These are phyloP conservation scores for Empis stercorea DNA, from an alignment of 2,888 invertebrate genomes.

Conservation along the genomic window DNA sequence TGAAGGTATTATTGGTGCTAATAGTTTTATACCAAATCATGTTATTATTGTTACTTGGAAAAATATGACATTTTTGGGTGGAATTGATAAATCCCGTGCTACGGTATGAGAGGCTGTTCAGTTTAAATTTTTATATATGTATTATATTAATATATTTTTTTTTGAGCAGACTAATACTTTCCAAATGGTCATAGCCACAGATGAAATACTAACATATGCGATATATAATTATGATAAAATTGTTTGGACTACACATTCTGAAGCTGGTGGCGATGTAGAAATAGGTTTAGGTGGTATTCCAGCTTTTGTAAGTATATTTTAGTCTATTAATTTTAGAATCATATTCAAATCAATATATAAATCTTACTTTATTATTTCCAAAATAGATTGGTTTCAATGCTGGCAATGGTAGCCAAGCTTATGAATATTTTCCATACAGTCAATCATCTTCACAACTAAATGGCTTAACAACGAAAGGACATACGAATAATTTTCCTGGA, in stretches of 20 bases:
- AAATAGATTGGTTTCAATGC: slow-evolving; percentile 79
- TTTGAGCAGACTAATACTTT: slow-evolving; percentile 72
- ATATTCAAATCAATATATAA: no score
- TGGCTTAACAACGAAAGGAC: slow-evolving; percentile 64
- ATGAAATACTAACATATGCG: slow-evolving; percentile 79
- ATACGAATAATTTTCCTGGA: slow-evolving; percentile 69
- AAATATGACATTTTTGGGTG: slow-evolving; percentile 78
- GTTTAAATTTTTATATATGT: no score
- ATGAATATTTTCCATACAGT: slow-evolving; percentile 73
- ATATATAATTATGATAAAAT: slow-evolving; percentile 83
- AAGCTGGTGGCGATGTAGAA: slow-evolving; percentile 70
- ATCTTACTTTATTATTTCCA: no score
- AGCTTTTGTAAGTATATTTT: slow-evolving; percentile 51
- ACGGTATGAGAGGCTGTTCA: no score
- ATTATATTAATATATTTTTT: no score
- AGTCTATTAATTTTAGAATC: not conserved
- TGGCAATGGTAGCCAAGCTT: slow-evolving; percentile 75
- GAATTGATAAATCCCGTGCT: slow-evolving; percentile 54
- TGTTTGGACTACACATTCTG: slow-evolving; percentile 78
- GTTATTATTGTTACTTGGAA: slow-evolving; percentile 82
- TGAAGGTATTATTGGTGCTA: slow-evolving; percentile 76
- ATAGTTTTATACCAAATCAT: slow-evolving; percentile 75
- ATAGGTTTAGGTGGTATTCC: slow-evolving; percentile 69
- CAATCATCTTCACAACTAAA: slow-evolving; percentile 65
- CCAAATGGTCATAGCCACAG: slow-evolving; percentile 77